phyloP scores from a whole-genome alignment of 2,888 invertebrate species.

The Pelosia muscerda region DNA sequence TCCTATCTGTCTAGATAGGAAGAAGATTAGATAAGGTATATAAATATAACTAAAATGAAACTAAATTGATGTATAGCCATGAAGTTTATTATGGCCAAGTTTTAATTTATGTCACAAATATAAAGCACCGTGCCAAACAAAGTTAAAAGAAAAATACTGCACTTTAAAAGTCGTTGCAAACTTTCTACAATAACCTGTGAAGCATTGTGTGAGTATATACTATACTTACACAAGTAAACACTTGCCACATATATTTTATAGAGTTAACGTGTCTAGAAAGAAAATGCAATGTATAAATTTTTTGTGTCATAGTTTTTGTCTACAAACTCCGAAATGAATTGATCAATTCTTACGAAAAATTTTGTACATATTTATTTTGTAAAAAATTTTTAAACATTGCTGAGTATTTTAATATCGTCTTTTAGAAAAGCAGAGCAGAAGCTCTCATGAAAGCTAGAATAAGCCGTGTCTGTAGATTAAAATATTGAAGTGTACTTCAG shows the following conservation, averaged over 20 bases:
- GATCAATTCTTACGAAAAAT: too few relatives aligned
- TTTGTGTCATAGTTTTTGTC: too few relatives aligned
- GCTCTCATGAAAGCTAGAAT: too few relatives aligned
- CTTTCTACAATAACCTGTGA: neutral
- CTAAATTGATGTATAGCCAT: neutral
- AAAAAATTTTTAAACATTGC: too few relatives aligned
- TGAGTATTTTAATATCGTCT: too few relatives aligned
- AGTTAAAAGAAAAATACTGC: conserved; percentile 3
- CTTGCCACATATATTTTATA: neutral
- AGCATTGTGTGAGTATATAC: neutral
- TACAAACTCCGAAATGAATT: too few relatives aligned
- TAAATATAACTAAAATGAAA: neutral
- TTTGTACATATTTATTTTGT: too few relatives aligned
- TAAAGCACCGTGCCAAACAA: conserved; percentile 2
- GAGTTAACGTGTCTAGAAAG: neutral
- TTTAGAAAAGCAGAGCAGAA: too few relatives aligned
- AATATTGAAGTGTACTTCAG: too few relatives aligned
- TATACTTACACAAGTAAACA: neutral
- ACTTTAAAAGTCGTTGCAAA: neutral
- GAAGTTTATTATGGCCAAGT: conserved; percentile 16
- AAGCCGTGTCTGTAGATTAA: too few relatives aligned
- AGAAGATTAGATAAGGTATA: too few relatives aligned
- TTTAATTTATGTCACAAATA: conserved; percentile 18
- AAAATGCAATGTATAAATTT: neutral
- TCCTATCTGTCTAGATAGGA: too few relatives aligned